A percentile compares a stretch with the other conserved stretches of the same genome.
phyloP scores from a whole-genome alignment of 2,113 vertebrate species.

The Agapornis roseicollis region DNA sequence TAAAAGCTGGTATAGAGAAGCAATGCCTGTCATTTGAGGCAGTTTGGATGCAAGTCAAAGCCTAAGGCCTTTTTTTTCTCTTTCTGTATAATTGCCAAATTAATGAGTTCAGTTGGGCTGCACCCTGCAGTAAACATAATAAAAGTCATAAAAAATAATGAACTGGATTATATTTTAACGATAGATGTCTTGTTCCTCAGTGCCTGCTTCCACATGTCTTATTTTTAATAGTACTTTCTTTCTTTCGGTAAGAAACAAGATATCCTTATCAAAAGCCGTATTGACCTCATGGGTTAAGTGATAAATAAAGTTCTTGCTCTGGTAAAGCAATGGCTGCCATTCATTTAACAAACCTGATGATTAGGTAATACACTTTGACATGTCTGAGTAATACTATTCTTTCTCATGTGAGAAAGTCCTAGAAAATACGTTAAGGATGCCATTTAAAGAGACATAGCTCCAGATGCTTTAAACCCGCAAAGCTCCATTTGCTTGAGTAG shows the following conservation, averaged over 20 bases:
- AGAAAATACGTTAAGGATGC: conserved; percentile 19
- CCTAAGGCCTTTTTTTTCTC: conserved; percentile 51
- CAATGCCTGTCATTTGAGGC: conserved; percentile 39
- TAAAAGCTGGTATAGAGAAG: conserved; percentile 25
- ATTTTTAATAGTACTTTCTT: not conserved
- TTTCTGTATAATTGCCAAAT: conserved; percentile 67
- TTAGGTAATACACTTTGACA: conserved; percentile 26
- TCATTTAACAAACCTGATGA: conserved; percentile 42
- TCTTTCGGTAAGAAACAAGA: conserved; percentile 23
- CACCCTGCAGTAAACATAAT: conserved; percentile 66
- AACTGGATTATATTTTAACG: conserved; percentile 49
- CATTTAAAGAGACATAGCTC: not conserved
- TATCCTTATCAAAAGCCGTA: not conserved
- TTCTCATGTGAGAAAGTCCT: conserved; percentile 12
- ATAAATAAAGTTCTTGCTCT: conserved; percentile 21
- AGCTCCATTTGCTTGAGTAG: conserved; percentile 11
- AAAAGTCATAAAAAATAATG: conserved; percentile 72
- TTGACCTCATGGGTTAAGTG: not conserved
- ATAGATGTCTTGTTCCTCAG: conserved; percentile 31
- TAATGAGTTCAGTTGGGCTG: conserved; percentile 67
- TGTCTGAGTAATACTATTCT: conserved; percentile 29
- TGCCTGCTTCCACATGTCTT: conserved; percentile 23
- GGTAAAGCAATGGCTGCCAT: not conserved
- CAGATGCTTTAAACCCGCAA: not conserved
- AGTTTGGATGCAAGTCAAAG: conserved; percentile 66